Percentiles rank a stretch among this genome's conserved stretches.
These are phyloP conservation scores for Caenorhabditis uteleia DNA, from an alignment of 2,888 invertebrate genomes.

Conservation along the genomic window DNA sequence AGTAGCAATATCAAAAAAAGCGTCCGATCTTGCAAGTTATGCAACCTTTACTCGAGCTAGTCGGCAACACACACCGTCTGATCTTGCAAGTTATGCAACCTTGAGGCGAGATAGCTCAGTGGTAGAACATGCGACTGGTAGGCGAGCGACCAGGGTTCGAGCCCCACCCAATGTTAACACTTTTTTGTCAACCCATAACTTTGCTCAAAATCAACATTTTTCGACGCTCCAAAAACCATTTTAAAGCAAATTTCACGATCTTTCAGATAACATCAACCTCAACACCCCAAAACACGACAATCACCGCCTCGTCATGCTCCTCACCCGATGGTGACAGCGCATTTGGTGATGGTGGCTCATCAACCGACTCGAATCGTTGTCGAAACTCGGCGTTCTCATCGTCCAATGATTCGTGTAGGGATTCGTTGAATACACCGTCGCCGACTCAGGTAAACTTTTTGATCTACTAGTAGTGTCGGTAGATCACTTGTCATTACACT, in stretches of 20 bases:
- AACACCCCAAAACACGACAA: slow-evolving; percentile 25
- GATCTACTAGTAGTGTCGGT: too few species aligned
- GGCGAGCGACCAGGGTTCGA: too few species aligned
- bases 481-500: too few species aligned
- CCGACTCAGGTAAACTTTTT: slow-evolving; percentile 68
- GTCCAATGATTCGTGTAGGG: slow-evolving; percentile 58
- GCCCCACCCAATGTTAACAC: too few species aligned
- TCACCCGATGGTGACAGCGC: slow-evolving; percentile 98
- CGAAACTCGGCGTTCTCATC: slow-evolving; percentile 61
- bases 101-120: too few species aligned
- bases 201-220: not conserved
- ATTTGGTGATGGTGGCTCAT: slow-evolving; percentile 94
- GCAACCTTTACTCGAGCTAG: too few species aligned
- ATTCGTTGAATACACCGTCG: slow-evolving; percentile 66
- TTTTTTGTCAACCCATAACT: too few species aligned
- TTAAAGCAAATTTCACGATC: slow-evolving; percentile 7
- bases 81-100: too few species aligned
- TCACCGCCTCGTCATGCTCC: slow-evolving; percentile 76
- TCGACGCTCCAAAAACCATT: not conserved
- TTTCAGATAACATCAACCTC: slow-evolving; percentile 8
- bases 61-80: too few species aligned
- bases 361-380: slow-evolving; percentile 73
- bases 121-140: too few species aligned
- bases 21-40: too few species aligned
- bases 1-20: too few species aligned